Evolutionary conservation across 2,113 vertebrate genomes (phyloP), one percentile per base, ranked within the genome.

Genomic region (Accipiter virgatus): DNA sequence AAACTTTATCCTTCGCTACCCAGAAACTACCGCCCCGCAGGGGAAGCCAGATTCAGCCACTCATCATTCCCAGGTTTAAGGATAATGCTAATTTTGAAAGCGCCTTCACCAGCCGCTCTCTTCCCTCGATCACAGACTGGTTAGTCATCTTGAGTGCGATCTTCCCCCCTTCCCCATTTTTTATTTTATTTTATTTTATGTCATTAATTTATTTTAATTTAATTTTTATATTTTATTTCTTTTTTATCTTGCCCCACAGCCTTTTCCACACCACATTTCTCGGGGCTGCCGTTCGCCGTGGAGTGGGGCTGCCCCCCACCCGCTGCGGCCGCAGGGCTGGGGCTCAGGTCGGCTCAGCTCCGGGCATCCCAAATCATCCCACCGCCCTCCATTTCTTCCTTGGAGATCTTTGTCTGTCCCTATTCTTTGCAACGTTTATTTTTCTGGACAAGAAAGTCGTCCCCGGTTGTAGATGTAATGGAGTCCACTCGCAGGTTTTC

Each of bases 1-100:
- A 85, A 96, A 97, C 95, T 91, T 93, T 52, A 61, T 73, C 95
- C 93, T 77, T 81, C 52, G 7, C 88, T 92, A 29, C 93, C 50
- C 90, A 42, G 68, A n/a, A 94, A 62, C 87, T 53, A 32, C 88
- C 16, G 15, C 79, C 72, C 81, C 56, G 34, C 82, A 75, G 87
- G 87, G 52, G 53, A 91, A 95, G 58, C 42, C 63, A 36, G n/a
- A n/a, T 53, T 82, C 79, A 92, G 71, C 42, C 78, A 7, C 74
- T 85, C 70, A 36, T 50, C 91, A 89, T 93, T 86, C 90, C 72
- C 73, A 62, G 90, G 47, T 93, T 95, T 92, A 88, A 65, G 77
- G 73, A 95, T 91, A 94, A 95, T 88, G 74, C 86, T 56, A 93
- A 92, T 93, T 86, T 91, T 95, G 81, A 97, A 95, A 95, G 92